Evolutionary conservation across 30 jellyfish, hydroid and myxozoan genomes (phyloP).

Genomic region (Aurelia coerulea): DNA sequence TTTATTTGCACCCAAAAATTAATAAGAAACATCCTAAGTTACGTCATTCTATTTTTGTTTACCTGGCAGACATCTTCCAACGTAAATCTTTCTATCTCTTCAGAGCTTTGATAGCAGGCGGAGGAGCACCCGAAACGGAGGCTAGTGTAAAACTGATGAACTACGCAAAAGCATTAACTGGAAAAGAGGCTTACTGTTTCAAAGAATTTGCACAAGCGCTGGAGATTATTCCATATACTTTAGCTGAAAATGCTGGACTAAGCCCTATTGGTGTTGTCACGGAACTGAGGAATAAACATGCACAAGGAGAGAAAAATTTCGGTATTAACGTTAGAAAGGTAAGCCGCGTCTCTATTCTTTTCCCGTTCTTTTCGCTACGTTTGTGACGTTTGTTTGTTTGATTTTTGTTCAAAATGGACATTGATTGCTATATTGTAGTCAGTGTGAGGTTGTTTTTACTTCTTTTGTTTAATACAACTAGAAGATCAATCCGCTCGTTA

Average conservation of each 20-base stretch:
- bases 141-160: constrained; percentile 81
- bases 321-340: constrained; percentile 99
- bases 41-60: too few species aligned
- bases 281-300: constrained; percentile 95
- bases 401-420: too few species aligned
- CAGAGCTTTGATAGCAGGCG: constrained; percentile 99
- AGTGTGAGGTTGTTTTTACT: too few species aligned
- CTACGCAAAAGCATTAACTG: constrained; percentile 86
- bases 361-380: too few species aligned
- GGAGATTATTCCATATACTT: constrained; percentile 95
- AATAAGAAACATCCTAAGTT: too few species aligned
- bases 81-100: neutral
- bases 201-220: constrained; percentile 99
- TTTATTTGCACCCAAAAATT: too few species aligned
- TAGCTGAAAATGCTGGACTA: constrained; percentile 99
- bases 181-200: constrained; percentile 95
- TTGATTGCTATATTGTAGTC: too few species aligned
- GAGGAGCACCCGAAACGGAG: constrained; percentile 99
- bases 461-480: too few species aligned
- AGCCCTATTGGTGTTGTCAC: constrained; percentile 98
- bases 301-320: constrained; percentile 84
- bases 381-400: too few species aligned
- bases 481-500: too few species aligned
- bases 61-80: too few species aligned
- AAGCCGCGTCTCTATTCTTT: neutral